Evolutionary conservation across 1,140 invertebrate species (phyloP), one percentile per base, ranked within the genome.

Genomic region (Papilio glaucus): DNA sequence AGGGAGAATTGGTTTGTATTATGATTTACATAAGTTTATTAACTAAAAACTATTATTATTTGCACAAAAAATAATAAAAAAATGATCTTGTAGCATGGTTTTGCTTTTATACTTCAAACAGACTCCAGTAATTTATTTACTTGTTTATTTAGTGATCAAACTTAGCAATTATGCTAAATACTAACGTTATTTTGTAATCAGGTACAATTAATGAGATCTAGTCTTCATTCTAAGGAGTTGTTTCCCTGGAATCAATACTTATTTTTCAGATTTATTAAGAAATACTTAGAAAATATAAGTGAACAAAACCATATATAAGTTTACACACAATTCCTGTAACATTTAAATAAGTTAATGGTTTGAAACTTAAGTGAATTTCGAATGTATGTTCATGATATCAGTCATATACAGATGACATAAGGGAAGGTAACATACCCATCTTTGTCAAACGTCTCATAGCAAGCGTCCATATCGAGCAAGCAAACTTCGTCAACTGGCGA

Each of bases 361-460:
- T 12, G 10, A 24, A 57, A 26, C 24, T 18, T 24, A 24, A 26
- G 12, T 24, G 21, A 26, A 10, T 9, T 26, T 57, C 10, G 9
- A 57, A 57, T 57, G 15, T 45, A 8, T 37, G n/a, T 15, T 29
- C 26, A 61, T 61, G 60, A 33, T 61, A 37, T 33, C 8, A 15
- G 29, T 15, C 26, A 61, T 33, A 29, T 61, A 61, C 29, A 61
- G 62, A 69, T 69, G 67, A 53, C 37, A 53, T 53, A 69, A 69
- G 39, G 10, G 42, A 33, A 37, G 26, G 33, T 63, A 74, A 94
- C 94, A 90, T 93, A 96, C 95, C 95, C 95, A 93, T 97, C 96
- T 90, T 97, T 97, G 93, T 97, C 97, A 89, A 97, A 97, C 72
- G 97, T 96, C 83, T 96, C 95, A 90, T 97, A 97, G 92, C 97